Evolutionary conservation across 2,888 invertebrate genomes (phyloP).

Genomic region (Azorinus chamasolen): DNA sequence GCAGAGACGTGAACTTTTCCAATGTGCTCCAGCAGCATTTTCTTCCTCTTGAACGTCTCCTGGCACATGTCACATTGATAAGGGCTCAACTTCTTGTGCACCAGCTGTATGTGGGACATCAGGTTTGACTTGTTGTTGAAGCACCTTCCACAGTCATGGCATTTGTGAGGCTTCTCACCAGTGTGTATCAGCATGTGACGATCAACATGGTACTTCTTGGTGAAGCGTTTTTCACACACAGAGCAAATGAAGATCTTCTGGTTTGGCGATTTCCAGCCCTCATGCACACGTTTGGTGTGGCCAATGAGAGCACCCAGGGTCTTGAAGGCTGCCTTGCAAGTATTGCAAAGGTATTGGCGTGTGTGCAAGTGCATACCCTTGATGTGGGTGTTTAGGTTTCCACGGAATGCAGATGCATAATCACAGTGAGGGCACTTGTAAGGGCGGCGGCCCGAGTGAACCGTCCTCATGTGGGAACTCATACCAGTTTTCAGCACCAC

Average conservation of each 20-base stretch:
- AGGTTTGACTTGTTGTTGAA: constrained; percentile 84
- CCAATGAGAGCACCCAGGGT: constrained; percentile 84
- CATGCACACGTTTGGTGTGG: constrained; percentile 83
- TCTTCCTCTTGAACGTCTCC: constrained; percentile 83
- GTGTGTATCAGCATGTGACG: constrained; percentile 84
- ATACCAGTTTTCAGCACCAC: constrained; percentile 83
- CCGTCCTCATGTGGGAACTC: constrained; percentile 84
- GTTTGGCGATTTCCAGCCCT: constrained; percentile 84
- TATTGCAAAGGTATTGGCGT: constrained; percentile 82
- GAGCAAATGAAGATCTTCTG: constrained; percentile 84
- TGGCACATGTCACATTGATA: constrained; percentile 84
- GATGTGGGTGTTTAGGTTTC: constrained; percentile 84
- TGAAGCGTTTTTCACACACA: constrained; percentile 84
- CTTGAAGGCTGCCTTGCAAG: constrained; percentile 84
- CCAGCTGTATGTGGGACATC: constrained; percentile 83
- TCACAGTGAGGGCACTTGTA: constrained; percentile 85
- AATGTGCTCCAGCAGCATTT: constrained; percentile 80
- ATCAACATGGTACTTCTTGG: constrained; percentile 84
- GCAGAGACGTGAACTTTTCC: constrained; percentile 81
- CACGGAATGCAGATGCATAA: constrained; percentile 83
- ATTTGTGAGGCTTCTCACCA: constrained; percentile 83
- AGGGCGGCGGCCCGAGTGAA: constrained; percentile 83
- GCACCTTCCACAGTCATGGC: constrained; percentile 82
- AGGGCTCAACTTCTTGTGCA: constrained; percentile 82
- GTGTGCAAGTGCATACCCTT: constrained; percentile 84